Conservation (phyloP, 2,797 vertebrate genomes). For the Anableps anableps region DNA sequence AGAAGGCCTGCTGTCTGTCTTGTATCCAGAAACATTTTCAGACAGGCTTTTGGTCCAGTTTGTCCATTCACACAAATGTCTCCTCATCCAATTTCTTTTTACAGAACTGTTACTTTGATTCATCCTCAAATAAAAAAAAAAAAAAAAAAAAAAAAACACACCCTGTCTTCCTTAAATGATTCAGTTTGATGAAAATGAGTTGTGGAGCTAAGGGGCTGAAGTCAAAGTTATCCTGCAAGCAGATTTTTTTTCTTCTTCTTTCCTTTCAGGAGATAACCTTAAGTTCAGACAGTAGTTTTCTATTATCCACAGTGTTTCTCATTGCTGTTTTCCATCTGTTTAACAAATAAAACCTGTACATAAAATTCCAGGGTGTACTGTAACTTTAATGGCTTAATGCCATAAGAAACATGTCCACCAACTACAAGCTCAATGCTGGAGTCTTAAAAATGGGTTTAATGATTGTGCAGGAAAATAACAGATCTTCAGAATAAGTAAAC, state of each 20-base stretch:
- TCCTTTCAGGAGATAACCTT: slow-evolving; percentile 8
- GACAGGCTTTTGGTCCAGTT: slow-evolving; percentile 35
- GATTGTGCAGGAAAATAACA: slow-evolving; percentile 21
- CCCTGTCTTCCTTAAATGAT: slow-evolving; percentile 28
- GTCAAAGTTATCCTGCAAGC: slow-evolving; percentile 7
- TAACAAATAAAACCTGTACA: slow-evolving; percentile 4
- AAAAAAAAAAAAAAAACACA: neutral
- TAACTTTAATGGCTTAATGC: slow-evolving; percentile 9
- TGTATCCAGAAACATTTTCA: slow-evolving; percentile 14
- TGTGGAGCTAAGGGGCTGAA: slow-evolving; percentile 19
- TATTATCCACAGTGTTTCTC: slow-evolving; percentile 7
- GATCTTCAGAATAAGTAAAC: slow-evolving; percentile 9
- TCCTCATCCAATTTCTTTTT: slow-evolving; percentile 28
- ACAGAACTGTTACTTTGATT: slow-evolving; percentile 31
- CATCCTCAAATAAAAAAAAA: slow-evolving; percentile 1
- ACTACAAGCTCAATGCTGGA: slow-evolving; percentile 11
- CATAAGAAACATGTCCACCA: slow-evolving; percentile 11
- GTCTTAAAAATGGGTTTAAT: slow-evolving; percentile 18
- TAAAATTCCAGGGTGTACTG: slow-evolving; percentile 17
- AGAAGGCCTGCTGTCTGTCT: slow-evolving; percentile 9
- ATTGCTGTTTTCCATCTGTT: slow-evolving; percentile 8
- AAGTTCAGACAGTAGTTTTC: slow-evolving; percentile 3
- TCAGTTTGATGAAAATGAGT: slow-evolving; percentile 35
- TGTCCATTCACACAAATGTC: slow-evolving; percentile 21
- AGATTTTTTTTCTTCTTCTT: neutral